These are phyloP conservation scores for Endotricha flammealis DNA, from an alignment of 2,888 invertebrate genomes.

Conservation along the genomic window DNA sequence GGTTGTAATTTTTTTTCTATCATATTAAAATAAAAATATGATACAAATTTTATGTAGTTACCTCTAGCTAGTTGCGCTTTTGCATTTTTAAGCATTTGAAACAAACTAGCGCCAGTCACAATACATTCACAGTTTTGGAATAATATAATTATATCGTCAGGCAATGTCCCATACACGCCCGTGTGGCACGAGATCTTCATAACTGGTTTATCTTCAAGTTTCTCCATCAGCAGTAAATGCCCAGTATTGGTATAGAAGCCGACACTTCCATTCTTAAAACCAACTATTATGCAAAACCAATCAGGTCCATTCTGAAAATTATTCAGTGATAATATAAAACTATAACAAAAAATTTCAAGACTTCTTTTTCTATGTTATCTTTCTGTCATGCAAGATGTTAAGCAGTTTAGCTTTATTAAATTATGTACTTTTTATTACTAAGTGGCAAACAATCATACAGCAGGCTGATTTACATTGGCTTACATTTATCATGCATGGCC, in stretches of 20 bases:
- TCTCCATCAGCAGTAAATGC: slow-evolving; percentile 87
- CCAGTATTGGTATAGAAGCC: slow-evolving; percentile 94
- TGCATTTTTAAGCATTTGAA: slow-evolving; percentile 87
- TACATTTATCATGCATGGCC: too few species aligned
- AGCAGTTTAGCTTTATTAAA: too few species aligned
- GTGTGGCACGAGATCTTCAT: slow-evolving; percentile 87
- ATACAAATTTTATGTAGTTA: slow-evolving; percentile 40
- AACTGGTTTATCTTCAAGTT: slow-evolving; percentile 89
- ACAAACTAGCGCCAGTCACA: slow-evolving; percentile 86
- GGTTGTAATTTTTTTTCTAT: neutral
- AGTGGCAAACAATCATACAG: too few species aligned
- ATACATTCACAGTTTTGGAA: slow-evolving; percentile 85
- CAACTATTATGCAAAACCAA: slow-evolving; percentile 95
- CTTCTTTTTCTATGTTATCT: too few species aligned
- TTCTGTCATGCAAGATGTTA: too few species aligned
- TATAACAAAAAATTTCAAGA: slow-evolving; percentile 8
- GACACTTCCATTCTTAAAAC: slow-evolving; percentile 90
- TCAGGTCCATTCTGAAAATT: slow-evolving; percentile 84
- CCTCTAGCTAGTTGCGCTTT: slow-evolving; percentile 89
- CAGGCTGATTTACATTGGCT: too few species aligned
- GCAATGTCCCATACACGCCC: slow-evolving; percentile 69
- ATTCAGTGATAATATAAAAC: neutral
- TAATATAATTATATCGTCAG: slow-evolving; percentile 86
- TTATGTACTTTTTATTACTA: too few species aligned
- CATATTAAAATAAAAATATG: slow-evolving; percentile 2